Evolutionary conservation across 2,797 vertebrate genomes (phyloP).

Genomic region (Gymnodraco acuticeps): DNA sequence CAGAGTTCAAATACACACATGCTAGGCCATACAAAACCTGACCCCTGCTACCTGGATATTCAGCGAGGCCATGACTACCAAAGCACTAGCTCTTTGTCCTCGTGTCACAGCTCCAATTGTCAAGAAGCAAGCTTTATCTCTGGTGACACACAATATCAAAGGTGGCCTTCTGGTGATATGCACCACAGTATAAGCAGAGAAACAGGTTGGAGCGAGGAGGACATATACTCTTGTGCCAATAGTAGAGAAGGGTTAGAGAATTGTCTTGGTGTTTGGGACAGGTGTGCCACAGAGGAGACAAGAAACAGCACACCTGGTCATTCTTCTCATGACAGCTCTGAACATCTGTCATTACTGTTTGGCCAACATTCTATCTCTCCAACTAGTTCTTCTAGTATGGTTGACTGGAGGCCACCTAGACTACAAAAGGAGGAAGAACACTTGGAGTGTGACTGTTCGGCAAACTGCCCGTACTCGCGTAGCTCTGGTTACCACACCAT

Average conservation of each 20-base stretch:
- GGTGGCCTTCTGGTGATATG: conserved; percentile 69
- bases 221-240: conserved; percentile 76
- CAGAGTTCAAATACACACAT: conserved; percentile 45
- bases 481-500: conserved; percentile 84
- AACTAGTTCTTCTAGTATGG: conserved; percentile 72
- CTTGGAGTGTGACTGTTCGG: conserved; percentile 74
- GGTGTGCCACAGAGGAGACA: conserved; percentile 71
- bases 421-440: conserved; percentile 55
- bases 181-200: conserved; percentile 69
- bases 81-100: conserved; percentile 81
- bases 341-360: conserved; percentile 85
- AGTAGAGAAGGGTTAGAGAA: conserved; percentile 80
- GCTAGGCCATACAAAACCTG: conserved; percentile 32
- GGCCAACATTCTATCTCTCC: conserved; percentile 76
- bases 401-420: conserved; percentile 66
- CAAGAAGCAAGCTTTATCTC: conserved; percentile 56
- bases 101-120: conserved; percentile 73
- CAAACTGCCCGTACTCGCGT: conserved; percentile 79
- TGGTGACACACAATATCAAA: conserved; percentile 32
- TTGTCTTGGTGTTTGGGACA: conserved; percentile 67
- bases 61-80: conserved; percentile 66
- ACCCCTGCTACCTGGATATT: conserved; percentile 54
- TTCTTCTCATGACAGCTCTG: conserved; percentile 83
- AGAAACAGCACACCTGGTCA: conserved; percentile 76
- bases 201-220: conserved; percentile 80